Percentiles rank a stretch among this genome's conserved stretches.
Conservation (phyloP, 2,113 vertebrate species). For the Formicarius rufipectus region DNA sequence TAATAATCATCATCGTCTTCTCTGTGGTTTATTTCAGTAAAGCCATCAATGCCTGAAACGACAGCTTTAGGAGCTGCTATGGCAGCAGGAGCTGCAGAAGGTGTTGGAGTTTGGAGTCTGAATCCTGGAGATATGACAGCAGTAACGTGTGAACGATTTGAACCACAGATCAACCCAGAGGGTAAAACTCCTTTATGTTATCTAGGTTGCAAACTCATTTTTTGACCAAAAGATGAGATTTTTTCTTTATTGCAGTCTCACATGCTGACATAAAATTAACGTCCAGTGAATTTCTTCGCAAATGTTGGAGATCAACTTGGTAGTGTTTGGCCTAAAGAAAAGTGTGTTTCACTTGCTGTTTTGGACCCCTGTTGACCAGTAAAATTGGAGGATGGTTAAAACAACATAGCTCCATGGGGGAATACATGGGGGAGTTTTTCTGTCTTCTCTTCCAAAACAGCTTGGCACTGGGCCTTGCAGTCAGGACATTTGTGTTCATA, state of each 20-base stretch:
- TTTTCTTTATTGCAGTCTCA: neutral
- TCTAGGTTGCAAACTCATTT: neutral
- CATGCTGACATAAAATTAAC: neutral
- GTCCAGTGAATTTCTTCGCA: neutral
- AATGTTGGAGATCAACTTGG: neutral
- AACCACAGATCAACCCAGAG: constrained; percentile 91
- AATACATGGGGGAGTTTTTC: neutral
- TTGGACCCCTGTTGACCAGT: neutral
- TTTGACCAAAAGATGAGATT: accelerated
- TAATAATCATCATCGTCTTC: neutral
- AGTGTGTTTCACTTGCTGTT: neutral
- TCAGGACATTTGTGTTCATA: neutral
- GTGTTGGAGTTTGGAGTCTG: constrained; percentile 90
- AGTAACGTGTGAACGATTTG: constrained; percentile 84
- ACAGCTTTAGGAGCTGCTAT: constrained; percentile 94
- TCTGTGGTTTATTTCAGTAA: constrained; percentile 75
- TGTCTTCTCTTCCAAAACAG: neutral
- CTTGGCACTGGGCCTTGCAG: neutral
- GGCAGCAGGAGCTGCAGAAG: constrained; percentile 94
- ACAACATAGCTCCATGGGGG: neutral
- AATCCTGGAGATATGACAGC: constrained; percentile 80
- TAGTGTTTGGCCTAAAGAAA: neutral
- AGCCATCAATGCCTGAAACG: constrained; percentile 93
- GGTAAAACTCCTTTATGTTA: constrained; percentile 71
- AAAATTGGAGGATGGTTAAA: neutral